A percentile compares a stretch with the other conserved stretches of the same genome.
phyloP scores from a whole-genome alignment of 2,797 vertebrate genomes.

The Valencia hispanica region DNA sequence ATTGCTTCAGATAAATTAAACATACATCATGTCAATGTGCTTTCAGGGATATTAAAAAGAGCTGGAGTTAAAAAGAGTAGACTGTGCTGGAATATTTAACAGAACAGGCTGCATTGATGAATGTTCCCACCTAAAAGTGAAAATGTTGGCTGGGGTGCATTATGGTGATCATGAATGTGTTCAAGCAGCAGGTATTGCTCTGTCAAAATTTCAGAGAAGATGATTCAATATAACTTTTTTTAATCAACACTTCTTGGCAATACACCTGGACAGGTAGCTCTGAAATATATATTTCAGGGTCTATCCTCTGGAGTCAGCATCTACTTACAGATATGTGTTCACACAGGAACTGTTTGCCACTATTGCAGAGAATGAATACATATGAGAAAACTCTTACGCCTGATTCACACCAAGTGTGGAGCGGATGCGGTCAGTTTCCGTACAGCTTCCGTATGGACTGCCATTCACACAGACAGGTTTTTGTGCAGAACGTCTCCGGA shows the following conservation, averaged over 20 bases:
- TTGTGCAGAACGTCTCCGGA: no score
- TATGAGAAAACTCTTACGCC: background rate
- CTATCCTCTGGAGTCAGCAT: constrained; percentile 6
- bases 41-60: background rate
- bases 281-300: constrained; percentile 39
- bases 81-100: constrained; percentile 11
- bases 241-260: constrained; percentile 54
- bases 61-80: background rate
- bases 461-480: no score
- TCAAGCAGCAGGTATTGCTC: background rate
- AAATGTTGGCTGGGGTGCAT: background rate
- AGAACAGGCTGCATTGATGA: background rate
- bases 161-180: background rate
- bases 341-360: constrained; percentile 1
- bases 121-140: constrained; percentile 4
- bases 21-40: background rate
- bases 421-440: no score
- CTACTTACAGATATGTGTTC: constrained; percentile 14
- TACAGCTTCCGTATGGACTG: no score
- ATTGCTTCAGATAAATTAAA: constrained; percentile 1
- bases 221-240: constrained; percentile 45
- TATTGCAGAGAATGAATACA: background rate
- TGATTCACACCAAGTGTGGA: no score
- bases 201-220: constrained; percentile 30
- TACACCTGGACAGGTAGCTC: constrained; percentile 27